A percentile compares a stretch with the other conserved stretches of the same genome.
Conservation (phyloP, 2,888 invertebrate species). For the Pristionchus mayeri region DNA sequence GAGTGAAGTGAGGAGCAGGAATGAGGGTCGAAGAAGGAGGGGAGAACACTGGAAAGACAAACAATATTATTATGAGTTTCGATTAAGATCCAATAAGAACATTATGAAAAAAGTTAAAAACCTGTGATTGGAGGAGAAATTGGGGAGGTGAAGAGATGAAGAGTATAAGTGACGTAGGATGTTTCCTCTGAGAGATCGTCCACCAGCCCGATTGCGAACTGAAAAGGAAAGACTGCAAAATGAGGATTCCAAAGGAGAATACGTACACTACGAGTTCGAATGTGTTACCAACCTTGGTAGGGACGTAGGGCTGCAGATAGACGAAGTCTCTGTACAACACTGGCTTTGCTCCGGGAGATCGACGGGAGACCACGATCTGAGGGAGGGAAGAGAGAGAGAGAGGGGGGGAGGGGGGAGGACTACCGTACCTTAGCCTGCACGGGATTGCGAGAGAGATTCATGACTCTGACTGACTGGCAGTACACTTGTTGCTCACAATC, state of each 20-base stretch:
- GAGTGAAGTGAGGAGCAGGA: constrained; percentile 37
- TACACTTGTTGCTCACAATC: not conserved
- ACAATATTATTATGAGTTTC: no score
- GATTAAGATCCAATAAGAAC: no score
- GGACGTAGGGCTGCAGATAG: constrained; percentile 23
- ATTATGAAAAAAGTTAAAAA: no score
- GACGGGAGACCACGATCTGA: constrained; percentile 37
- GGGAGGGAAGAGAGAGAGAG: constrained; percentile 7
- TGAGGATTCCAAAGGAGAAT: not conserved
- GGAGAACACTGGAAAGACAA: constrained; percentile 47
- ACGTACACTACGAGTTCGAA: not conserved
- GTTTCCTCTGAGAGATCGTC: constrained; percentile 31
- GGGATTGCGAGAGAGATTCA: constrained; percentile 43
- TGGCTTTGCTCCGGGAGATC: not conserved
- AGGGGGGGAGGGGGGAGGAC: not conserved
- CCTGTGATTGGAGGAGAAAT: constrained; percentile 44
- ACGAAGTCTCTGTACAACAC: constrained; percentile 31
- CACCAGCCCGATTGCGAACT: constrained; percentile 33
- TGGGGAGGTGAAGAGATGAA: constrained; percentile 32
- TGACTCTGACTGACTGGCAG: constrained; percentile 35
- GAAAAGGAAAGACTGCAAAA: not conserved
- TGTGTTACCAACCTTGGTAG: constrained; percentile 21
- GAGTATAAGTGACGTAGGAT: constrained; percentile 8
- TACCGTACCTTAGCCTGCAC: constrained; percentile 14
- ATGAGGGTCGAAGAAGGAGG: constrained; percentile 39